These are phyloP conservation scores for Phymorhynchus buccinoides DNA, from an alignment of 1,140 invertebrate species.

Conservation along the genomic window DNA sequence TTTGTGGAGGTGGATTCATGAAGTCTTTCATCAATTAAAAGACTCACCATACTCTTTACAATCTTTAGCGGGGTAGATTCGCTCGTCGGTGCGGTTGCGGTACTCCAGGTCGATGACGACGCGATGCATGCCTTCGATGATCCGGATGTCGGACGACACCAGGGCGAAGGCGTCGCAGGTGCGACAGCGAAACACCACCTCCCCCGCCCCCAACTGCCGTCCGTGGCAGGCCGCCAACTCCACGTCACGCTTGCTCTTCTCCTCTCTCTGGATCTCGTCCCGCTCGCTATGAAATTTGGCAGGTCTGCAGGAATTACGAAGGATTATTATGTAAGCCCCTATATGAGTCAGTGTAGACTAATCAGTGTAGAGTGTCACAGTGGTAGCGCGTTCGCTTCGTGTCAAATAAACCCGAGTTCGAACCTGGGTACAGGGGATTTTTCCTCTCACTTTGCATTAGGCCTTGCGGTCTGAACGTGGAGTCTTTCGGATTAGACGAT, in stretches of 20 bases:
- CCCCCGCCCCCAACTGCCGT: constrained; percentile 38
- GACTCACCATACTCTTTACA: neutral
- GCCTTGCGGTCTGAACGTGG: too few relatives aligned
- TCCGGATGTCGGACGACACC: constrained; percentile 55
- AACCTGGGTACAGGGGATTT: too few relatives aligned
- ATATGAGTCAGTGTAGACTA: too few relatives aligned
- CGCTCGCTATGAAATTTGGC: constrained; percentile 40
- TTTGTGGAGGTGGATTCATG: neutral
- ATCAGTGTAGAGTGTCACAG: too few relatives aligned
- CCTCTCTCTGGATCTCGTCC: constrained; percentile 48
- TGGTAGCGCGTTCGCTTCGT: too few relatives aligned
- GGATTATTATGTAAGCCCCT: too few relatives aligned
- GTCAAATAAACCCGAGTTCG: too few relatives aligned
- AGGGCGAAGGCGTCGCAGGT: constrained; percentile 58
- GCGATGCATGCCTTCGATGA: constrained; percentile 54
- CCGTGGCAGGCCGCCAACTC: constrained; percentile 39
- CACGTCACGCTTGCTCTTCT: constrained; percentile 43
- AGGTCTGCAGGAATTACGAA: too few relatives aligned
- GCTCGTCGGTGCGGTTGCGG: constrained; percentile 23
- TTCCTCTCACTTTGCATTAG: too few relatives aligned
- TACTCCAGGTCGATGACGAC: constrained; percentile 52
- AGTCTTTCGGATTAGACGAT: too few relatives aligned
- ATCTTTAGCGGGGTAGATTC: constrained; percentile 24
- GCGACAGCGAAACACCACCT: constrained; percentile 57
- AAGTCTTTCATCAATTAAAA: neutral